Conservation (phyloP, 2,797 vertebrate genomes). For the Melanotaenia pygmaea region DNA sequence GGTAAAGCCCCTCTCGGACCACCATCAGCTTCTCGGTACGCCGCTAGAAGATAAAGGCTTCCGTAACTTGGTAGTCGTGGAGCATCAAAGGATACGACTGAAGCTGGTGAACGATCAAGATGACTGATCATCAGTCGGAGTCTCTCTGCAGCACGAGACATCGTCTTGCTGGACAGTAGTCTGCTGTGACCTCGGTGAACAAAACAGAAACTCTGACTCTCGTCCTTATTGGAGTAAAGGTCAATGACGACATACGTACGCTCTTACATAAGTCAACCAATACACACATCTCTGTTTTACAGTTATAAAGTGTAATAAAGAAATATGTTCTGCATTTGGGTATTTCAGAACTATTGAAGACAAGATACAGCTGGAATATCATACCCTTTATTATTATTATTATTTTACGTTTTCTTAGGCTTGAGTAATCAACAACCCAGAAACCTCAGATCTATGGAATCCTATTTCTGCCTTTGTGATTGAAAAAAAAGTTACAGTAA, state of each 20-base stretch:
- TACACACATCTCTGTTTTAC: no score
- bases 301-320: background rate
- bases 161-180: conserved; percentile 14
- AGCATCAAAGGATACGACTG: conserved; percentile 80
- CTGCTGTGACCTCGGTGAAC: background rate
- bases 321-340: background rate
- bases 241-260: background rate
- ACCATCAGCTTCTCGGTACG: background rate
- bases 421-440: no score
- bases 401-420: no score
- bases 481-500: no score
- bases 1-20: background rate
- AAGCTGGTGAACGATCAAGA: conserved; percentile 56
- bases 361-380: no score
- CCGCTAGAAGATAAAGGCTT: background rate
- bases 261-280: background rate
- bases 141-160: conserved; percentile 78
- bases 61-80: background rate
- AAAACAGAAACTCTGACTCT: background rate
- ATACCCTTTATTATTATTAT: no score
- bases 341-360: background rate
- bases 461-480: no score
- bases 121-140: conserved; percentile 75
- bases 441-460: no score
- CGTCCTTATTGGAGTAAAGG: background rate